Conservation (phyloP, 2,797 vertebrate genomes). For the Spinus pinus region DNA sequence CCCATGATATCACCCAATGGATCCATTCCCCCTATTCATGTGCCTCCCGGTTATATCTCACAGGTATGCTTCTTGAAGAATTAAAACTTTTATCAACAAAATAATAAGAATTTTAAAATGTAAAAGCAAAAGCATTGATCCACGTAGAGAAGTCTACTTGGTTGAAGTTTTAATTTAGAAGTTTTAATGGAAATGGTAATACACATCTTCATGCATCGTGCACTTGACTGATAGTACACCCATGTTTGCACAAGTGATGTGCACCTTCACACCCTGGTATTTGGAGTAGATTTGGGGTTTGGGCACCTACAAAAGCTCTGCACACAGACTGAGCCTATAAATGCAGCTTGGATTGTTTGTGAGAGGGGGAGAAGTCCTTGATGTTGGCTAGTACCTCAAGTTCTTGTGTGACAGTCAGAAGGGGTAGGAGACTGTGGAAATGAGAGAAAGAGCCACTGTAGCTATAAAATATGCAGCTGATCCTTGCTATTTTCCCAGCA, state of each 20-base stretch:
- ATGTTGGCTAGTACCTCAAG: neutral
- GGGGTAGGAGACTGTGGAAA: neutral
- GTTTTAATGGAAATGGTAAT: neutral
- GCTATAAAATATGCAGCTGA: neutral
- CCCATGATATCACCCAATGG: slow-evolving; percentile 99
- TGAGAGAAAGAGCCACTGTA: neutral
- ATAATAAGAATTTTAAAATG: neutral
- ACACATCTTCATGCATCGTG: accelerated
- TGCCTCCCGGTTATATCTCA: slow-evolving; percentile 97
- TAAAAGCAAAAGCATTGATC: neutral
- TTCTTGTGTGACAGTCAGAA: neutral
- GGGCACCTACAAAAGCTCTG: neutral
- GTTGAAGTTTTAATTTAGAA: neutral
- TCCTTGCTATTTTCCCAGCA: neutral
- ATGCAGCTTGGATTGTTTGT: neutral
- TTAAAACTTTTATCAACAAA: neutral
- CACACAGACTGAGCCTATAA: neutral
- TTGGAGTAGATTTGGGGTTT: neutral
- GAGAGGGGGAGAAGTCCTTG: neutral
- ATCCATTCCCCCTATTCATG: slow-evolving; percentile 96
- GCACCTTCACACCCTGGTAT: neutral
- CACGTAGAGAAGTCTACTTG: neutral
- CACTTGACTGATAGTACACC: neutral
- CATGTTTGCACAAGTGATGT: neutral
- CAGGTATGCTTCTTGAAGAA: slow-evolving; percentile 80